Base-by-base conservation (phyloP, 2,113 vertebrate species). In the Mus pahari region DNA sequence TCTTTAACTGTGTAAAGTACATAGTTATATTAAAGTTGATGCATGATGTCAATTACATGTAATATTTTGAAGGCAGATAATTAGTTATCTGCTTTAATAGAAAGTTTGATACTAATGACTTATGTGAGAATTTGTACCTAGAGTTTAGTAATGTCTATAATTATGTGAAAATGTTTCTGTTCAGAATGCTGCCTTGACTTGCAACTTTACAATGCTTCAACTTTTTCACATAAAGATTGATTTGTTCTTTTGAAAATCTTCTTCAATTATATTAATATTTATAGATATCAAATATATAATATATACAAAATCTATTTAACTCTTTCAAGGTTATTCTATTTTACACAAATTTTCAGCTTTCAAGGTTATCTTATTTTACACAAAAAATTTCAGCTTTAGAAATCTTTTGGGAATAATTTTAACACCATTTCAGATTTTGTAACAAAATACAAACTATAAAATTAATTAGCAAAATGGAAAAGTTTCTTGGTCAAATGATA, bases 41-140 rank as follows among this genome's bases (percentile, higher is more conserved):
- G 8, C 24, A 42, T 4, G 53, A 36, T 55, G 45, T 68, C 20
- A 78, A 45, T 70, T 84, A 39, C 0, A 95, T 45, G 55, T 39
- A 48, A 39, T 70, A 73, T 33, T 26, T 45, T 62, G 5, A 94
- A 17, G 60, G 77, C 66, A 96, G 88, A 92, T 31, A 66, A 12
- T 13, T 88, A 81, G 45, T 24, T 83, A 55, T 87, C 39, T 88
- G 19, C 9, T 84, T 87, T 71, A 82, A 16, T 19, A n/a, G 31
- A 90, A 92, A 42, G 39, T 10, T 39, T 73, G 33, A 45, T 89
- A 75, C 14, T 87, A 90, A 92, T 62, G 81, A 84, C 62, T 84
- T 94, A 58, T 89, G 39, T 86, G 68, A 86, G 36, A 62, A 89
- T 86, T 81, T 92, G 26, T 92, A 42, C 42, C 86, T 22, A 62